These are phyloP conservation scores for Eidolon dupreanum DNA, from an alignment of 2,797 vertebrate species.

Conservation along the genomic window DNA sequence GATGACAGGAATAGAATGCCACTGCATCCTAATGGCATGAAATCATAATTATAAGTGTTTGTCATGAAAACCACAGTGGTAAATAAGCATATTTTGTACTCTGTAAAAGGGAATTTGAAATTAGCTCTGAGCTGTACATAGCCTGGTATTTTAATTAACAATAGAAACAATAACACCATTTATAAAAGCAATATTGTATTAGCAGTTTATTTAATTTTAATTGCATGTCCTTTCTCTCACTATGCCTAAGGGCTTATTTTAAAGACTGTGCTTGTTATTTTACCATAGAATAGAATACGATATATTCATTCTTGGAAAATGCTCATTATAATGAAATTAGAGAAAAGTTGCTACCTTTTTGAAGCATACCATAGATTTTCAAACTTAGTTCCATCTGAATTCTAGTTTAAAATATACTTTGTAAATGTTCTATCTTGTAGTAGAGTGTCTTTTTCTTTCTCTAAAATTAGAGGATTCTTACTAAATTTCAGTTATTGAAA, in stretches of 20 bases:
- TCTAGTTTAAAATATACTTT: background rate
- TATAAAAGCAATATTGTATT: constrained; percentile 10
- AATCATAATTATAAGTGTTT: background rate
- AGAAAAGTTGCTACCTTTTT: background rate
- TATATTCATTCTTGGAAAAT: background rate
- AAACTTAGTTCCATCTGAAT: background rate
- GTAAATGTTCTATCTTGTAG: background rate
- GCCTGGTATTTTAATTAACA: constrained; percentile 21
- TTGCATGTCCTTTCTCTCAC: background rate
- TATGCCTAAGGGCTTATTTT: background rate
- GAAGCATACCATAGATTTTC: background rate
- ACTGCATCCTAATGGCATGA: background rate
- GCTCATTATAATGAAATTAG: background rate
- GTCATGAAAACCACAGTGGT: background rate
- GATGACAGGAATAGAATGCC: background rate
- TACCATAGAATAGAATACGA: background rate
- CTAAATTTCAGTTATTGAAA: background rate
- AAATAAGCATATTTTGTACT: background rate
- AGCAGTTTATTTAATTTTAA: background rate
- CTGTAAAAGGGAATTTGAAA: background rate
- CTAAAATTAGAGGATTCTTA: background rate
- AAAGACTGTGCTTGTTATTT: background rate
- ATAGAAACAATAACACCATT: background rate
- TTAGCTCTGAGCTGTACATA: background rate
- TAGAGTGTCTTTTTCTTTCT: background rate